Evolutionary conservation across 2,888 invertebrate species (phyloP), one percentile per base, ranked within the genome.

Genomic region (Merodon equestris): DNA sequence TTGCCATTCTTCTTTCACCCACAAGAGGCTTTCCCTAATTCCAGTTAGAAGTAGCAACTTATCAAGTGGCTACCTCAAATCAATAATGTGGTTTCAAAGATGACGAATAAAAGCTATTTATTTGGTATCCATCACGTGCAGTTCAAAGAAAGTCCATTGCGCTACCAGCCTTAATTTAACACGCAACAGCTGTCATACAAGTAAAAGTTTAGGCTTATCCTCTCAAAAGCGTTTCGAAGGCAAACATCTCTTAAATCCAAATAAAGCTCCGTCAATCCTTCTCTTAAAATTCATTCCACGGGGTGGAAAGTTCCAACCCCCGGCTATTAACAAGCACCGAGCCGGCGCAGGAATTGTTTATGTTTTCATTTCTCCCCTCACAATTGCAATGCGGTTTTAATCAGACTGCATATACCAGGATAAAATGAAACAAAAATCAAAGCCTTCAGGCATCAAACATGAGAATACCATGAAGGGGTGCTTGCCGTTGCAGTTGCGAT

Each of bases 321-420:
- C 27, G 7, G 7, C 3, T 27, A 4, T 27, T 27, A 7, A 27
- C 27, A 27, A 27, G 27, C 14, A 1, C 15, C 5, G 61, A 61
- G 27, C 40, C 57, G 57, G 38, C 73, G 77, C 63, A 77, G 15
- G 3, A 42, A 48, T 63, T 58, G 48, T 44, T 73, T 77, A 58
- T 63, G 57, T 66, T 61, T 34, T 10, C 50, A 61, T 42, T 9
- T 47, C n/a, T 14, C 7, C 58, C 42, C 36, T 34, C 2, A 27
- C 7, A 27, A 7, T 4, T 27, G 27, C 27, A 27, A 27, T 47
- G 45, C 34, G 42, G 47, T 51, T 42, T 47, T 40, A 53, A 47
- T 40, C 13, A 42, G 42, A 19, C 42, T 36, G 44, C 19, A 13
- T 61, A 47, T 12, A 45, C 10, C 17, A 18, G 15, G 7, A 18